Conservation (phyloP, 2,888 invertebrate species). For the Cerastis leucographa region DNA sequence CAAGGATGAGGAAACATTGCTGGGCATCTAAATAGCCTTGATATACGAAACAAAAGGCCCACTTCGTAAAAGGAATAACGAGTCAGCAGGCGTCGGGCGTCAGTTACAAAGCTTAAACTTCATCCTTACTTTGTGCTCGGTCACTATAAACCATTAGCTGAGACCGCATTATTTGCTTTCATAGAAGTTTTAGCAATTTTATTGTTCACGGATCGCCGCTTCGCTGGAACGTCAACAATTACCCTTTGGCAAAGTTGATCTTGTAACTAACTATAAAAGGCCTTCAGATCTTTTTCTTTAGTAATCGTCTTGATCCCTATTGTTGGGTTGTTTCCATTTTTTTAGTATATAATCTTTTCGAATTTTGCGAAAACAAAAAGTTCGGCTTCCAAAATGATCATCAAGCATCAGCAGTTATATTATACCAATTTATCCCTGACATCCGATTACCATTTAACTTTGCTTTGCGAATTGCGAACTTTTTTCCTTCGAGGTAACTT, state of each 20-base stretch:
- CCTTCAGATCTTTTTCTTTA: conserved; percentile 52
- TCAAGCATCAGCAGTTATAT: conserved; percentile 29
- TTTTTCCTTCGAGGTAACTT: conserved; percentile 84
- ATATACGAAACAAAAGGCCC: conserved; percentile 67
- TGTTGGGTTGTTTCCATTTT: conserved; percentile 48
- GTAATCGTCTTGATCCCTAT: conserved; percentile 53
- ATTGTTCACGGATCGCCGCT: conserved; percentile 79
- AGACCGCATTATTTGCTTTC: conserved; percentile 78
- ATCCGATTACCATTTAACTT: conserved; percentile 83
- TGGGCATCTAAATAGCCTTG: conserved; percentile 72
- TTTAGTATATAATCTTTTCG: background rate
- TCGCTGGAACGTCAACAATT: conserved; percentile 76
- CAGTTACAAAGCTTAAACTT: conserved; percentile 81
- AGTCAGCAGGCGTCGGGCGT: conserved; percentile 74
- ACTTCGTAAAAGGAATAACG: conserved; percentile 73
- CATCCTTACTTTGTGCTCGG: conserved; percentile 79
- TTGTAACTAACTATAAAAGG: conserved; percentile 50
- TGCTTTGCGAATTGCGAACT: conserved; percentile 78
- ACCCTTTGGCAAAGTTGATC: conserved; percentile 69
- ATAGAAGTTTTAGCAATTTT: conserved; percentile 81
- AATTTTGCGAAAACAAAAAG: conserved; percentile 40
- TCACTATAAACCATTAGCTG: conserved; percentile 85
- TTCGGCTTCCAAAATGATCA: background rate
- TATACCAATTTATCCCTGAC: conserved; percentile 65
- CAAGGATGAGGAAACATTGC: conserved; percentile 62